Evolutionary conservation across 2,888 invertebrate species (phyloP).

Genomic region (Proisotoma minuta): DNA sequence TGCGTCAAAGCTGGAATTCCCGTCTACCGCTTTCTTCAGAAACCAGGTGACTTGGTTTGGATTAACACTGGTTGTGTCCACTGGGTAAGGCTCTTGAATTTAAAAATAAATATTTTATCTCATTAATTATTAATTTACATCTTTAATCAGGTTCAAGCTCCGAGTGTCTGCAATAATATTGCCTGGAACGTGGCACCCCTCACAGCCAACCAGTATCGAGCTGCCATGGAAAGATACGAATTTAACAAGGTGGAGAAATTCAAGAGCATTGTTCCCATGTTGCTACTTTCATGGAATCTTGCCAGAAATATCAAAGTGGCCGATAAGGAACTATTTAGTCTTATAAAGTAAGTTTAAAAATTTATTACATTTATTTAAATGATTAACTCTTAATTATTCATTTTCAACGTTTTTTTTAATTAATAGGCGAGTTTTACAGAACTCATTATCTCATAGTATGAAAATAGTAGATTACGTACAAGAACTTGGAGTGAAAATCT

Average conservation of each 20-base stretch:
- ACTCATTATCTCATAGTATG: background rate
- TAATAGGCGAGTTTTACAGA: background rate
- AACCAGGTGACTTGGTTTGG: conserved; percentile 98
- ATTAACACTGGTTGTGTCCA: conserved; percentile 74
- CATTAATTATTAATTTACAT: too few species aligned
- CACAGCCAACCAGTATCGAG: conserved; percentile 83
- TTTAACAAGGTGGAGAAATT: conserved; percentile 97
- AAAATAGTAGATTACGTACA: background rate
- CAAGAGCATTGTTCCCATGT: conserved; percentile 93
- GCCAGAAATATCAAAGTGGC: conserved; percentile 94
- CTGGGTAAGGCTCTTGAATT: too few species aligned
- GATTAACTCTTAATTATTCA: background rate
- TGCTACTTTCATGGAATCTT: conserved; percentile 96
- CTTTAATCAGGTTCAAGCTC: too few species aligned
- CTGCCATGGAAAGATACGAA: conserved; percentile 93
- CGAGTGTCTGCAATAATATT: conserved; percentile 99
- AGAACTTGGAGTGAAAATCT: conserved; percentile 67
- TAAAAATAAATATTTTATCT: too few species aligned
- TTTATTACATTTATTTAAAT: background rate
- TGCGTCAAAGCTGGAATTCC: conserved; percentile 74
- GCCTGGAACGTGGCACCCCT: conserved; percentile 99
- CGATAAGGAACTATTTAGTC: conserved; percentile 78
- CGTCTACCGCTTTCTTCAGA: conserved; percentile 90
- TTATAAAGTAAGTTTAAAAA: conserved; percentile 62
- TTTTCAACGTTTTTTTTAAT: background rate